Evolutionary conservation across 2,797 vertebrate species (phyloP).

Genomic region (Sebastes hopkinsi): DNA sequence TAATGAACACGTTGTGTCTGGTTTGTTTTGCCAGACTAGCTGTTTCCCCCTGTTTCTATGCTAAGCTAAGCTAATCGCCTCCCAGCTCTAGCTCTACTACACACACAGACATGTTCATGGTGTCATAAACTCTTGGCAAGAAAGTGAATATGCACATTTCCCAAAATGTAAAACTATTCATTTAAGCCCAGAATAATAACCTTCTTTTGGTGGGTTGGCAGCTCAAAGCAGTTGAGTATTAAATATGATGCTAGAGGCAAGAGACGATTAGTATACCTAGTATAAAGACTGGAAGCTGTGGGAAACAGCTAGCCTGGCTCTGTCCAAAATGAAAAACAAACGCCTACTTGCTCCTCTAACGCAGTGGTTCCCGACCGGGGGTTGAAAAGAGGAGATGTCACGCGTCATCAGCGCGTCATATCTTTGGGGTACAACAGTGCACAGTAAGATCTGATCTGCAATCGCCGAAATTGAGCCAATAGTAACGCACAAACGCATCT

Average conservation of each 20-base stretch:
- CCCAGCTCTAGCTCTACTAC: neutral
- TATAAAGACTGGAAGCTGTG: neutral
- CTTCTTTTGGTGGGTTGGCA: neutral
- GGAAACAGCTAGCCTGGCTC: neutral
- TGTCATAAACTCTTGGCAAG: neutral
- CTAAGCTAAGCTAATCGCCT: slow-evolving; percentile 14
- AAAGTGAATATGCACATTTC: slow-evolving; percentile 11
- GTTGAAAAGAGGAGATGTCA: no score
- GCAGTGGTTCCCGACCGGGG: no score
- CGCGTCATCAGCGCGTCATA: no score
- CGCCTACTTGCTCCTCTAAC: neutral
- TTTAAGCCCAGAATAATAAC: neutral
- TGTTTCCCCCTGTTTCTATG: slow-evolving; percentile 2
- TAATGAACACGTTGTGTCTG: slow-evolving; percentile 5
- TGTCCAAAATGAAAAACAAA: neutral
- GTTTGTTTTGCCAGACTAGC: slow-evolving; percentile 22
- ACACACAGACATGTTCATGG: neutral
- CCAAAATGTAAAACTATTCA: slow-evolving; percentile 8
- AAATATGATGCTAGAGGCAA: neutral
- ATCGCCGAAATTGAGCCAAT: no score
- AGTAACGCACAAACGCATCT: no score
- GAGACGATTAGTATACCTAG: neutral
- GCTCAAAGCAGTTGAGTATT: neutral
- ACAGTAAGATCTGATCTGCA: no score
- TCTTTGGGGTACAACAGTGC: no score